phyloP scores from a whole-genome alignment of 2,113 vertebrate genomes.

The Pagrus major region DNA sequence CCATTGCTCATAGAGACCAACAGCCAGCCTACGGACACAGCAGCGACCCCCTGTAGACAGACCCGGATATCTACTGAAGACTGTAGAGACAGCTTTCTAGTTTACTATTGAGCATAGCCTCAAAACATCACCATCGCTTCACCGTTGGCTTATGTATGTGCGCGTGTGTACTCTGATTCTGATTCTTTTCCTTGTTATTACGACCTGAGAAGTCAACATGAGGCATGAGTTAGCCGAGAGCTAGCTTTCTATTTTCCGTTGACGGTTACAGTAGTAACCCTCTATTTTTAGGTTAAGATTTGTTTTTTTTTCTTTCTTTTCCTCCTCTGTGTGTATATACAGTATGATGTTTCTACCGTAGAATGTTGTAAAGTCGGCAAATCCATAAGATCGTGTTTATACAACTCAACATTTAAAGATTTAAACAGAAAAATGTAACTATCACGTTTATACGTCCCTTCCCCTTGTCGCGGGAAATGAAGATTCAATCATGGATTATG shows the following conservation, averaged over 20 bases:
- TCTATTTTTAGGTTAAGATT: slow-evolving; percentile 22
- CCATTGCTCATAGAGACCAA: slow-evolving; percentile 39
- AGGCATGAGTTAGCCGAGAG: slow-evolving; percentile 45
- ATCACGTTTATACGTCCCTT: slow-evolving; percentile 67
- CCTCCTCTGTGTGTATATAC: slow-evolving; percentile 64
- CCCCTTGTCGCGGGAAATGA: slow-evolving; percentile 42
- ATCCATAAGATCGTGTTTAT: slow-evolving; percentile 65
- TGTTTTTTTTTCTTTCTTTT: not conserved
- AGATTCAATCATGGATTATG: slow-evolving; percentile 63
- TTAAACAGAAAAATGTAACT: slow-evolving; percentile 57
- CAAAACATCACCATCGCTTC: slow-evolving; percentile 50
- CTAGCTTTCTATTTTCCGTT: slow-evolving; percentile 31
- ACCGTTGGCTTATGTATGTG: slow-evolving; percentile 57
- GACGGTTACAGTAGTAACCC: slow-evolving; percentile 52
- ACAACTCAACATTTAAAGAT: slow-evolving; percentile 47
- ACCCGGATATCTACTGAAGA: slow-evolving; percentile 49
- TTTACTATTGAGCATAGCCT: slow-evolving; percentile 61
- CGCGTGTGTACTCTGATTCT: slow-evolving; percentile 27
- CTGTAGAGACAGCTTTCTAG: slow-evolving; percentile 45
- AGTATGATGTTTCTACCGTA: slow-evolving; percentile 72
- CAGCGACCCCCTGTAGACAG: slow-evolving; percentile 48
- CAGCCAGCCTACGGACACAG: slow-evolving; percentile 59
- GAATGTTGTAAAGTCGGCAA: slow-evolving; percentile 70
- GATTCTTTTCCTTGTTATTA: slow-evolving; percentile 40
- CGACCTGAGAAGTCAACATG: slow-evolving; percentile 19